Evolutionary conservation across 2,797 vertebrate species (phyloP), one percentile per base, ranked within the genome.

Genomic region (Lerista edwardsae): DNA sequence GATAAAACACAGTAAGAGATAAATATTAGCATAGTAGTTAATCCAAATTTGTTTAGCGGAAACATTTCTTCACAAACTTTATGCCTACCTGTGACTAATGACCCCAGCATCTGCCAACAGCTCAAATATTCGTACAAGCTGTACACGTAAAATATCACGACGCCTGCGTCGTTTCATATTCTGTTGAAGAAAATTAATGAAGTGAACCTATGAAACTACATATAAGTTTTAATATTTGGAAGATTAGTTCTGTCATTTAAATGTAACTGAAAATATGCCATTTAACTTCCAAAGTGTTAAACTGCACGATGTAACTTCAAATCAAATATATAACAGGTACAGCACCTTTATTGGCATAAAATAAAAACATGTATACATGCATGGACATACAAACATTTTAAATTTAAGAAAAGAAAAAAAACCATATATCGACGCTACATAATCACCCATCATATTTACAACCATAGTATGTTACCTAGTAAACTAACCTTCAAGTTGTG

Each of bases 141-240:
- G 99, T 93, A 99, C 98, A 94, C 98, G 97, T 94, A 99, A 97
- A 96, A 99, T 97, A 95, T 99, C 99, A 88, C 99, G 98, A 95
- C 98, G 98, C 98, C 98, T 97, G 97, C 98, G 98, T 65, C 98
- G 97, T 92, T 99, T 99, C 98, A 99, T 98, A 93, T 99, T 99
- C 99, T 99, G 27, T 75, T 80, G 86, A 57, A 91, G 19, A 75
- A 93, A 83, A 94, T 0, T 90, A 77, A 94, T 0, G 90, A 75
- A 82, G 79, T 83, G 25, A 88, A 61, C 67, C 8, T 44, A 80
- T 86, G 62, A 6, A 57, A 82, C 68, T 25, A 44, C 82, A 84
- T 10, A 6, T 2, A 1, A 80, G n/a, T 12, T 10, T 44, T 15
- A 7, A 31, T 25, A 51, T 6, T 21, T 47, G 44, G 11, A 36